These are phyloP conservation scores for Erinaceus europaeus DNA, from an alignment of 2,113 vertebrate species.

Conservation along the genomic window DNA sequence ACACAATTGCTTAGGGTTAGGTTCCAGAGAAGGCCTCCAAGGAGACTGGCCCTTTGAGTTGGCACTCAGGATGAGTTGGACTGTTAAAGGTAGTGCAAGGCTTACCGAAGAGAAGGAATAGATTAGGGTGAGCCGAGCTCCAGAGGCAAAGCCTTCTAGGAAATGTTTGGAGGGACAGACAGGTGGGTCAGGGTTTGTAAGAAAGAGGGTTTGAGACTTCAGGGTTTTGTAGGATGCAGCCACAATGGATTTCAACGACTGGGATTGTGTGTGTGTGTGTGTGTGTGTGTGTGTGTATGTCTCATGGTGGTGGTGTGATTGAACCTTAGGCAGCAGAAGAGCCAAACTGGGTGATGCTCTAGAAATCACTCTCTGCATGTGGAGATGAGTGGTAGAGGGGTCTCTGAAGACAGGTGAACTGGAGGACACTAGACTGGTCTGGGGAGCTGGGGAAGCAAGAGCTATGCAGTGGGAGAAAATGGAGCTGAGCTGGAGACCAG, in stretches of 20 bases:
- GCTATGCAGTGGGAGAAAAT: no score
- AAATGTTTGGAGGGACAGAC: neutral
- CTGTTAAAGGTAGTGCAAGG: neutral
- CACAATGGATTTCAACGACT: neutral
- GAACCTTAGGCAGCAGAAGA: neutral
- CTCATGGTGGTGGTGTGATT: no score
- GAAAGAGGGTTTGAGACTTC: neutral
- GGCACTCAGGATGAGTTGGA: neutral
- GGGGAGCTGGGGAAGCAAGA: neutral
- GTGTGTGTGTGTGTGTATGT: no score
- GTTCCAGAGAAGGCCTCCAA: neutral
- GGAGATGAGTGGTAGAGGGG: neutral
- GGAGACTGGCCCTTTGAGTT: constrained; percentile 11
- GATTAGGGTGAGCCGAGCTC: neutral
- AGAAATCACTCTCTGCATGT: neutral
- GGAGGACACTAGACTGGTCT: neutral
- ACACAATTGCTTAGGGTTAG: neutral
- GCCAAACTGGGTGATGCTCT: neutral
- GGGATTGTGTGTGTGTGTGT: no score
- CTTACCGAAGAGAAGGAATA: neutral
- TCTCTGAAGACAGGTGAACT: neutral
- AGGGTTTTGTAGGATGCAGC: neutral
- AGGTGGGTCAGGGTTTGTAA: neutral
- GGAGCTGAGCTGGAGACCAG: neutral
- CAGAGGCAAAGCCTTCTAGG: neutral